Evolutionary conservation across 35 echinoderm and acorn worm species (phyloP).

Genomic region (Apostichopus japonicus): DNA sequence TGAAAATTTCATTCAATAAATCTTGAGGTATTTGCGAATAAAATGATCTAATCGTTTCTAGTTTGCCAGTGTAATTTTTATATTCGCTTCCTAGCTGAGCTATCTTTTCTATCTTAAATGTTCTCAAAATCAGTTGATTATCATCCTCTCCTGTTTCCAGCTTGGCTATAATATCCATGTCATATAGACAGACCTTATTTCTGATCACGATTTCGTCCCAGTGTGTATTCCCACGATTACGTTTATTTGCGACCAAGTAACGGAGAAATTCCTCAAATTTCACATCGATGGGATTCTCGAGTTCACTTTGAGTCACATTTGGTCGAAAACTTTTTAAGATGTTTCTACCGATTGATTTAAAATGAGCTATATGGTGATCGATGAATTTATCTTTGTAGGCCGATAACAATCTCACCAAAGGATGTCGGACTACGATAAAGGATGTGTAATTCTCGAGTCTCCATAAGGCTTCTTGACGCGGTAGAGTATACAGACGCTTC

Average conservation of each 20-base stretch:
- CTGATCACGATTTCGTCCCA: background rate
- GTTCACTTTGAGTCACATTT: background rate
- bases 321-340: background rate
- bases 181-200: slow-evolving; percentile 4
- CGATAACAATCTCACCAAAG: slow-evolving; percentile 14
- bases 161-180: slow-evolving; percentile 28
- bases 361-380: slow-evolving; percentile 42
- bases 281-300: slow-evolving; percentile 4
- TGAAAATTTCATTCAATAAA: background rate
- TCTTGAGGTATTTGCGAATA: background rate
- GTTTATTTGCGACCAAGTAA: background rate
- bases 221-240: slow-evolving; percentile 21
- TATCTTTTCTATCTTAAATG: background rate
- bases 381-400: slow-evolving; percentile 59
- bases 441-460: slow-evolving; percentile 2
- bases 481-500: background rate
- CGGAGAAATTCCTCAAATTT: slow-evolving; percentile 36
- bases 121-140: background rate
- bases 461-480: background rate
- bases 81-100: background rate
- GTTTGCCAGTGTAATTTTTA: slow-evolving; percentile 8
- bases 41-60: background rate
- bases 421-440: slow-evolving; percentile 37
- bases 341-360: slow-evolving; percentile 1
- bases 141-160: slow-evolving; percentile 35